Evolutionary conservation across 2,797 vertebrate species (phyloP), one percentile per base, ranked within the genome.

Genomic region (Lacerta viridis): DNA sequence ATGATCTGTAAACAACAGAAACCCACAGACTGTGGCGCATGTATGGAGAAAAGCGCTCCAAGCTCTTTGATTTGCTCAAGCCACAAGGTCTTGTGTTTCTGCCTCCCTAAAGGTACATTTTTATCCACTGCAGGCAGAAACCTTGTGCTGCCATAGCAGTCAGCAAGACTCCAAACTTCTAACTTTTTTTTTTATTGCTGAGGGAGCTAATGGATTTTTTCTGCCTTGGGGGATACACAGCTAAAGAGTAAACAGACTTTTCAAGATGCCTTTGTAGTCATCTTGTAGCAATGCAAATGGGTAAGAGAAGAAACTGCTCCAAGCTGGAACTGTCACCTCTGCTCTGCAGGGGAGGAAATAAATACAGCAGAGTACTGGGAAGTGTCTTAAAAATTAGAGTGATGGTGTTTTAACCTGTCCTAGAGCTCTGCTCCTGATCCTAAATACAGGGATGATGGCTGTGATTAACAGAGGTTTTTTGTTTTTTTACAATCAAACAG

Each of bases 191-290:
- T 64, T 94, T 88, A 85, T 92, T 94, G 92, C 93, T 93, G 74
- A 0, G 10, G 76, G 81, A 95, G 93, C 93, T 95, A 96, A 95
- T 95, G 95, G 95, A 84, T 92, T 94, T 94, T 86, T 93, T 93
- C 50, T 94, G 89, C 95, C 94, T 95, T 95, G 90, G 94, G 94
- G 95, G 94, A 95, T 78, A 92, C 36, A 72, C 61, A 90, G 87
- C 85, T 95, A 91, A 95, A 95, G 90, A 95, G 94, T 92, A 93
- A 91, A 94, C 94, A 89, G 89, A 17, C 91, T 93, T 91, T 90
- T 80, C 90, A 36, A 83, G 41, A 83, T 6, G 93, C 43, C 43
- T 84, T 59, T 74, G 39, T 6, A 83, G 75, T 83, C 69, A 43
- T n/a, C 59, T 74, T 0, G n/a, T 3, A 82, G 83, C 27, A 89